phyloP scores from a whole-genome alignment of 1,140 invertebrate species.

The Coelopa frigida region DNA sequence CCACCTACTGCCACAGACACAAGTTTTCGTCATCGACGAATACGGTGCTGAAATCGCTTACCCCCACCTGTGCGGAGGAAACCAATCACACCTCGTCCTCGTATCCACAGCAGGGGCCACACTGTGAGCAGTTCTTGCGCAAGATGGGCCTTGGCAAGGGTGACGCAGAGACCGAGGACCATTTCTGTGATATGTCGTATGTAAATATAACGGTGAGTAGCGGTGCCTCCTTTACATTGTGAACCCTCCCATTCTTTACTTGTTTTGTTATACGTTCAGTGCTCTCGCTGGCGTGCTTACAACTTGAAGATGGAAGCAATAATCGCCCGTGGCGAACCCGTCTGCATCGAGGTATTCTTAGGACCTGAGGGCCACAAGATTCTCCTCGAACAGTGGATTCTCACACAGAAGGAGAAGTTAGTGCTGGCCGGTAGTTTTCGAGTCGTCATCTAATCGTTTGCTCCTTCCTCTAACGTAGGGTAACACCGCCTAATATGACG shows the following conservation, averaged over 20 bases:
- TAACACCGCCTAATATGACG: conserved; percentile 49
- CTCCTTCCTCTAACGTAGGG: conserved; percentile 29
- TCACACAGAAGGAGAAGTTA: conserved; percentile 39
- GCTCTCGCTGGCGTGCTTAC: conserved; percentile 40
- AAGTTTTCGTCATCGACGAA: too few species aligned
- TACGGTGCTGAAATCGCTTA: too few species aligned
- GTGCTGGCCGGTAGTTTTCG: too few species aligned
- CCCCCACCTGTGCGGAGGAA: too few species aligned
- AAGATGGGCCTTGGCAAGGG: conserved; percentile 43
- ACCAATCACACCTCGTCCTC: conserved; percentile 13
- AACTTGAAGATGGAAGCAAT: conserved; percentile 40
- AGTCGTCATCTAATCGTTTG: neutral
- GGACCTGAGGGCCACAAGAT: conserved; percentile 41
- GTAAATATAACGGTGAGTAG: conserved; percentile 42
- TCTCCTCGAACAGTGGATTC: conserved; percentile 43
- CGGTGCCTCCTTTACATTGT: neutral
- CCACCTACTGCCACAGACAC: neutral
- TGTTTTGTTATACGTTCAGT: conserved; percentile 16
- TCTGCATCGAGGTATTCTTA: conserved; percentile 44
- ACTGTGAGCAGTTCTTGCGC: conserved; percentile 45
- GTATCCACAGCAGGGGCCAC: conserved; percentile 39
- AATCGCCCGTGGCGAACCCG: conserved; percentile 32
- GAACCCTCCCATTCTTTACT: neutral
- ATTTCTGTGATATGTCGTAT: conserved; percentile 44
- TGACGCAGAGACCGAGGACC: conserved; percentile 40